These are phyloP conservation scores for Halcyon smyrnensis DNA, from an alignment of 2,797 vertebrate genomes.

Conservation along the genomic window DNA sequence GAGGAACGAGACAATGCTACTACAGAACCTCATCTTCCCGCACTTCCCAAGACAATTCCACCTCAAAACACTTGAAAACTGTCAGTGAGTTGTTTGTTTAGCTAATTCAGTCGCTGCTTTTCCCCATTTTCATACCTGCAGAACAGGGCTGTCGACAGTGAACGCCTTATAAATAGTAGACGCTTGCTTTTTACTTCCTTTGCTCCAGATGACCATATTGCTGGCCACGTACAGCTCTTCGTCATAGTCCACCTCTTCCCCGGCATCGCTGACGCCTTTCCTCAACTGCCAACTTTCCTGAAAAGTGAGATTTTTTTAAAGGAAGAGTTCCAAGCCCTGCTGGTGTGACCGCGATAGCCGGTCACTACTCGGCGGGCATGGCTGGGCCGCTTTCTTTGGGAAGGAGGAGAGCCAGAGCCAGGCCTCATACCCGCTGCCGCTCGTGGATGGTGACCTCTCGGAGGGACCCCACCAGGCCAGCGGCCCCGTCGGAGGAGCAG, in stretches of 20 bases:
- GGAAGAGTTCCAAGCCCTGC: no score
- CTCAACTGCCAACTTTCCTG: conserved; percentile 95
- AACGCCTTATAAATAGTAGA: conserved; percentile 94
- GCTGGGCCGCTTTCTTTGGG: fast-evolving
- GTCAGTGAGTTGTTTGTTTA: background rate
- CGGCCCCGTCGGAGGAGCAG: conserved; percentile 94
- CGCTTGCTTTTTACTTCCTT: conserved; percentile 88
- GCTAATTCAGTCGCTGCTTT: background rate
- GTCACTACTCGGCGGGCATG: fast-evolving
- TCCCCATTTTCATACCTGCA: conserved; percentile 82
- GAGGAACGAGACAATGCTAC: fast-evolving
- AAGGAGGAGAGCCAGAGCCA: background rate
- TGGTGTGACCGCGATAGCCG: fast-evolving
- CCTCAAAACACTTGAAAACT: background rate
- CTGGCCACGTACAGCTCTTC: conserved; percentile 94
- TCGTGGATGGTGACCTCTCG: conserved; percentile 96
- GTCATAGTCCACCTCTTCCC: conserved; percentile 89
- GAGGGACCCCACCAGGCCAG: conserved; percentile 93
- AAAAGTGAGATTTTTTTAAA: background rate
- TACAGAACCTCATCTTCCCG: fast-evolving
- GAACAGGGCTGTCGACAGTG: conserved; percentile 93
- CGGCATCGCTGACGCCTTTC: conserved; percentile 84
- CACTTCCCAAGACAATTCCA: background rate
- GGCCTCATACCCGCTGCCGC: conserved; percentile 85
- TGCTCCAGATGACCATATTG: conserved; percentile 96